Evolutionary conservation across 1,140 invertebrate species (phyloP), one percentile per base, ranked within the genome.

Genomic region (Zaprionus africanus): DNA sequence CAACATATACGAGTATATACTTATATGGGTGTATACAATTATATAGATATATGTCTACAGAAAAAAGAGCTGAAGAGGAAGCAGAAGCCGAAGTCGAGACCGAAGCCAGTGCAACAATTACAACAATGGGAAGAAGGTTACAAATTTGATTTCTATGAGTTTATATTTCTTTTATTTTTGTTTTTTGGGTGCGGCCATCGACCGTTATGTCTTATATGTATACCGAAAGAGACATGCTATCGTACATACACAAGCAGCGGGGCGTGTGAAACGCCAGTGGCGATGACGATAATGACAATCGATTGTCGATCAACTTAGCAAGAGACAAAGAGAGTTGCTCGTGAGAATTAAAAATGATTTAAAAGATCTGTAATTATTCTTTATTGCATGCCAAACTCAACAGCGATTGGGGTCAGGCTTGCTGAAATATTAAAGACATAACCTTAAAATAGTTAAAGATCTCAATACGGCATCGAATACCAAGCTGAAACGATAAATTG

Each of bases 101-200:
- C 17, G 46, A 22, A 22, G 49, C 31, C 31, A 63, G 17, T 53
- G 61, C 61, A 58, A 26, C 13, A 60, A 49, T 60, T 51, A 68
- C 57, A 68, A 60, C 22, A 68, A 49, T 59, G 31, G 12, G 13
- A 60, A 68, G 41, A 68, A 68, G 66, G 66, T 60, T 68, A 68
- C 28, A 15, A 60, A 53, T 24, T 60, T 43, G 43, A 60, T 68
- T 53, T 68, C 66, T 60, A 68, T 60, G 31, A 12, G n/a, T 13
- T 66, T 31, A 24, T 63, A 13, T 19, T 51, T 36, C 9, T 53
- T 15, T 34, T 61, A 49, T 22, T 24, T 15, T 62, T n/a, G 7
- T 51, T 36, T 51, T 36, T 36, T 53, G 56, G 43, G 66, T 53
- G 66, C 28, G 57, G 31, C 46, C 46, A 51, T 24, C 57, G 43